Percentiles rank a stretch among this genome's conserved stretches.
Conservation (phyloP, 2,797 vertebrate species). For the Parauchenoglanis ngamensis region DNA sequence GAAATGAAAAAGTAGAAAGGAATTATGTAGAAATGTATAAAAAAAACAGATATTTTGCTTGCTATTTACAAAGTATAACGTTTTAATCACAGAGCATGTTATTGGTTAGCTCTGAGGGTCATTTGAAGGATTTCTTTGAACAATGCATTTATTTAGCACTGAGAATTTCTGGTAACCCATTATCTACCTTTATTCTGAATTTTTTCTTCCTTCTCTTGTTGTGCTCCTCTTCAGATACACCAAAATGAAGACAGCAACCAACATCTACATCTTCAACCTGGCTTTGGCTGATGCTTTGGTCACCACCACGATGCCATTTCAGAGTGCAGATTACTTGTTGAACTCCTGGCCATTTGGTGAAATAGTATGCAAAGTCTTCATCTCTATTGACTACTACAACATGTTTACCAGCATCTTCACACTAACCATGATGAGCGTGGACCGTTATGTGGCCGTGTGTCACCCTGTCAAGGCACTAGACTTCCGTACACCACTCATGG, state of each 20-base stretch:
- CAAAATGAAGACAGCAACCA: slow-evolving; percentile 99
- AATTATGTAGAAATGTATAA: background rate
- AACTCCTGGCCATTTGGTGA: slow-evolving; percentile 97
- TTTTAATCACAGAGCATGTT: background rate
- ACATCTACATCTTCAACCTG: slow-evolving; percentile 98
- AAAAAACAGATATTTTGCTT: background rate
- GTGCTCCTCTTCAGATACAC: slow-evolving; percentile 80
- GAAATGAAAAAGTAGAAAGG: background rate
- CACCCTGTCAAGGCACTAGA: slow-evolving; percentile 96
- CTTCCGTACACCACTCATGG: slow-evolving; percentile 93
- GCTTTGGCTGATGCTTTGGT: slow-evolving; percentile 93
- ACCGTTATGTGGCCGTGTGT: slow-evolving; percentile 96
- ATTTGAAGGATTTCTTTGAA: background rate
- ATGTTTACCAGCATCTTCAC: slow-evolving; percentile 99
- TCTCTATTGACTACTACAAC: slow-evolving; percentile 98
- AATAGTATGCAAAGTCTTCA: slow-evolving; percentile 92
- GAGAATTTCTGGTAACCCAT: background rate
- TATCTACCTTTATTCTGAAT: background rate
- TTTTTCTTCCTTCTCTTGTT: background rate
- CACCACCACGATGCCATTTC: slow-evolving; percentile 97
- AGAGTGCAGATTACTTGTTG: slow-evolving; percentile 91
- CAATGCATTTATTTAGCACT: background rate
- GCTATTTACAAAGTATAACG: background rate
- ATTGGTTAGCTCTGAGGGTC: background rate
- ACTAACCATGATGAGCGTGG: slow-evolving; percentile 98